Evolutionary conservation across 2,888 invertebrate species (phyloP).

Genomic region (Alcis repandata): DNA sequence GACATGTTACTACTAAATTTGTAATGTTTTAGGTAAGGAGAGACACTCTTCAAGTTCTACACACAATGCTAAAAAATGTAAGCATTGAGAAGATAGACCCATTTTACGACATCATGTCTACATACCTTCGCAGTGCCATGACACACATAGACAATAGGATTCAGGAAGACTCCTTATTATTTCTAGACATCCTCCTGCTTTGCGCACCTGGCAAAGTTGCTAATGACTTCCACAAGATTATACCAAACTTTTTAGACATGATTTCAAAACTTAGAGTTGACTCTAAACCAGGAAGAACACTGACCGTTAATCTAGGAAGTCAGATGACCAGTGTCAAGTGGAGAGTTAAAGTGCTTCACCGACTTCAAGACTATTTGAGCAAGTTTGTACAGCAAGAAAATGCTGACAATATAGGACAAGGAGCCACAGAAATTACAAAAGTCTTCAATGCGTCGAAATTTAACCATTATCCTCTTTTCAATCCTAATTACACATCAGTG

Average conservation of each 20-base stretch:
- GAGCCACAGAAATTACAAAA: conserved; percentile 49
- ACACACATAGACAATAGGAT: conserved; percentile 93
- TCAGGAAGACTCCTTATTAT: conserved; percentile 93
- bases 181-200: conserved; percentile 92
- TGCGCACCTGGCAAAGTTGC: conserved; percentile 89
- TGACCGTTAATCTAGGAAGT: conserved; percentile 90
- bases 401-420: conserved; percentile 50
- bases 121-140: conserved; percentile 95
- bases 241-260: conserved; percentile 93
- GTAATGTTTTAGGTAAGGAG: conserved; percentile 84
- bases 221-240: conserved; percentile 89
- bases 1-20: no score
- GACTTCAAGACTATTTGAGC: conserved; percentile 86
- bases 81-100: conserved; percentile 87
- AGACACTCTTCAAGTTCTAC: conserved; percentile 86
- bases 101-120: conserved; percentile 92
- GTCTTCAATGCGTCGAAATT: conserved; percentile 62
- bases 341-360: conserved; percentile 91
- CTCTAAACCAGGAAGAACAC: conserved; percentile 88
- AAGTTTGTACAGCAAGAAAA: conserved; percentile 70
- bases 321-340: conserved; percentile 92
- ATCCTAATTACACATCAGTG: conserved; percentile 65
- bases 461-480: conserved; percentile 70
- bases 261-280: conserved; percentile 91
- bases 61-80: conserved; percentile 76